phyloP scores from a whole-genome alignment of 1,140 invertebrate species.

The Achroia grisella region DNA sequence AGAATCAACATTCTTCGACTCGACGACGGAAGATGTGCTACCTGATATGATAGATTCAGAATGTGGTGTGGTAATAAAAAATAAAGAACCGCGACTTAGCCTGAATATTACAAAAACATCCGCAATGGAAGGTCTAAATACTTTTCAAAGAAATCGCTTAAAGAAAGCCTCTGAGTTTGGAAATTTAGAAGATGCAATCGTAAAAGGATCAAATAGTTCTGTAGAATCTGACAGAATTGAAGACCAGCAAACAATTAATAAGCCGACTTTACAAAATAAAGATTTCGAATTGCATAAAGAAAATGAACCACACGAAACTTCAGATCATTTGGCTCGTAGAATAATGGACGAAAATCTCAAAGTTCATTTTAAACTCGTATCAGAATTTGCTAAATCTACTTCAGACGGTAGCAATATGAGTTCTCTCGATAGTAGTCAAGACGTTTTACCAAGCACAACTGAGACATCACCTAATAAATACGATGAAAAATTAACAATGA shows the following conservation, averaged over 20 bases:
- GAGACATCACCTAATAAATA: slow-evolving; percentile 45
- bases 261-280: slow-evolving; percentile 18
- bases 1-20: slow-evolving; percentile 66
- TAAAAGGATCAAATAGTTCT: slow-evolving; percentile 68
- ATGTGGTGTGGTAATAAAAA: slow-evolving; percentile 57
- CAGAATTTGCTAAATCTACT: slow-evolving; percentile 65
- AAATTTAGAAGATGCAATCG: slow-evolving; percentile 83
- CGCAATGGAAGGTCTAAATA: slow-evolving; percentile 78
- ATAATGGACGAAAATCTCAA: slow-evolving; percentile 68
- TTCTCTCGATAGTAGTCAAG: slow-evolving; percentile 51
- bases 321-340: slow-evolving; percentile 58
- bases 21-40: slow-evolving; percentile 42
- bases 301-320: slow-evolving; percentile 53
- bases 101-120: slow-evolving; percentile 72
- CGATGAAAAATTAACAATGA: slow-evolving; percentile 62
- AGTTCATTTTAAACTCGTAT: slow-evolving; percentile 66
- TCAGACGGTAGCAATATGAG: slow-evolving; percentile 58
- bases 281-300: slow-evolving; percentile 35
- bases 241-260: slow-evolving; percentile 25
- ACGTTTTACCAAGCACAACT: slow-evolving; percentile 18
- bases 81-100: slow-evolving; percentile 78
- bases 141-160: slow-evolving; percentile 78
- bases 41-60: slow-evolving; percentile 56
- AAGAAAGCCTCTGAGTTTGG: slow-evolving; percentile 85
- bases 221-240: slow-evolving; percentile 60